Evolutionary conservation across 2,797 vertebrate species (phyloP).

Genomic region (Sebastes hubbsi): DNA sequence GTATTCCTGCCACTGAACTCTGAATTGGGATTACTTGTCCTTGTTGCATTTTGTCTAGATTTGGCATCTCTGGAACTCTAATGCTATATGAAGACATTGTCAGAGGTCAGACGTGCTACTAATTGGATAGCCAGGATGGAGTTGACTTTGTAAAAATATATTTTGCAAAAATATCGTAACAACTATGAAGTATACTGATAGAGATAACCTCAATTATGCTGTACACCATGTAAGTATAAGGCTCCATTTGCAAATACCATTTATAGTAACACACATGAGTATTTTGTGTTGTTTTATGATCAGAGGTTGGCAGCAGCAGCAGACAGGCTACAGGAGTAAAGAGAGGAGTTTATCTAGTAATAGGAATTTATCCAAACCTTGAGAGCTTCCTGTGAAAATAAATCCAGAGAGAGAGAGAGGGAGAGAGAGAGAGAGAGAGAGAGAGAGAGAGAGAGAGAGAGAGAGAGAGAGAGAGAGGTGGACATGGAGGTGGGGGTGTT

Average conservation of each 20-base stretch:
- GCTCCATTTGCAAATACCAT: neutral
- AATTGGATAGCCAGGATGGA: neutral
- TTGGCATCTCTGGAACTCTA: neutral
- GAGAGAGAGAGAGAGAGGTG: neutral
- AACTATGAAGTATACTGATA: neutral
- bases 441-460: neutral
- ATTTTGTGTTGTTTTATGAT: neutral
- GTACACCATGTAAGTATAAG: neutral
- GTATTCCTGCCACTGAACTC: neutral
- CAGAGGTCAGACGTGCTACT: neutral
- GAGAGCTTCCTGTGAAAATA: slow-evolving; percentile 91
- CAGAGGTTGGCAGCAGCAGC: neutral
- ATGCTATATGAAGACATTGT: neutral
- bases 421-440: neutral
- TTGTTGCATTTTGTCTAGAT: neutral
- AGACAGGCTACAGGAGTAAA: slow-evolving; percentile 9
- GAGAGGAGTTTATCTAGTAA: slow-evolving; percentile 23
- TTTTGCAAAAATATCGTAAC: neutral
- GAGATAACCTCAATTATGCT: neutral
- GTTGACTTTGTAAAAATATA: neutral
- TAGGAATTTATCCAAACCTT: slow-evolving; percentile 90
- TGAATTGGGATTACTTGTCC: neutral
- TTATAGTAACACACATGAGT: neutral
- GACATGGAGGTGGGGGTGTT: neutral
- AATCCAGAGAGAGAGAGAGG: slow-evolving; percentile 39